Conservation (phyloP, 37 sponge, comb jelly and placozoan species). For the Tethya wilhelma region DNA sequence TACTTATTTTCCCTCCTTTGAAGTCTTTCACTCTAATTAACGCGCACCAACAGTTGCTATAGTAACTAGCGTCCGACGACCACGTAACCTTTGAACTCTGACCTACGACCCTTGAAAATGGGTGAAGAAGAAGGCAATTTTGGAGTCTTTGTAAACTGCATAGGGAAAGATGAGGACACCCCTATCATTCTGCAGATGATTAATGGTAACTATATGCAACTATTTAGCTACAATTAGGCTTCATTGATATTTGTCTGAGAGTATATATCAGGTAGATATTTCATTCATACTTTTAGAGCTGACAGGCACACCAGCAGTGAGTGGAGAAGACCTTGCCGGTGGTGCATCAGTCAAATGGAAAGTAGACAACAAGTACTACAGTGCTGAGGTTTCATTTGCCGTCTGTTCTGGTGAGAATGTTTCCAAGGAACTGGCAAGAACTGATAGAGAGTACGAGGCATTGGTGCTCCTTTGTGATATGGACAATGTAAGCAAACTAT, state of each 20-base stretch:
- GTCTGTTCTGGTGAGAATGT: no score
- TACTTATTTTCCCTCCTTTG: no score
- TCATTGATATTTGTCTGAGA: background rate
- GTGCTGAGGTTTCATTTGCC: slow-evolving; percentile 29
- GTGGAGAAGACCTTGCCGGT: background rate
- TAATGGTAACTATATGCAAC: no score
- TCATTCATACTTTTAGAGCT: slow-evolving; percentile 31
- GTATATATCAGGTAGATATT: background rate
- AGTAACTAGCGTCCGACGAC: background rate
- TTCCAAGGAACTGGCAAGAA: background rate
- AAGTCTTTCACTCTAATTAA: background rate
- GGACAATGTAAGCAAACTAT: background rate
- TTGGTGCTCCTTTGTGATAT: slow-evolving; percentile 18
- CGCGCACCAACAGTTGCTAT: slow-evolving; percentile 8
- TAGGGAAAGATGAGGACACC: background rate
- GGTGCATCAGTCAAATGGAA: slow-evolving; percentile 17
- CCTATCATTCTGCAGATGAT: no score
- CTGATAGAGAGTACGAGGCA: slow-evolving; percentile 21
- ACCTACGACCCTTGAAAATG: background rate
- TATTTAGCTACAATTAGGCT: no score
- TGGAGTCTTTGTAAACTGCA: background rate
- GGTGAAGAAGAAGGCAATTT: background rate
- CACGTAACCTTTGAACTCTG: background rate
- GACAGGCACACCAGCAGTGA: slow-evolving; percentile 5
- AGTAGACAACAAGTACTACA: slow-evolving; percentile 76